Percentiles rank a stretch among this genome's conserved stretches.
Evolutionary conservation across 1,140 invertebrate species (phyloP).

Genomic region (Phthorimaea operculella): DNA sequence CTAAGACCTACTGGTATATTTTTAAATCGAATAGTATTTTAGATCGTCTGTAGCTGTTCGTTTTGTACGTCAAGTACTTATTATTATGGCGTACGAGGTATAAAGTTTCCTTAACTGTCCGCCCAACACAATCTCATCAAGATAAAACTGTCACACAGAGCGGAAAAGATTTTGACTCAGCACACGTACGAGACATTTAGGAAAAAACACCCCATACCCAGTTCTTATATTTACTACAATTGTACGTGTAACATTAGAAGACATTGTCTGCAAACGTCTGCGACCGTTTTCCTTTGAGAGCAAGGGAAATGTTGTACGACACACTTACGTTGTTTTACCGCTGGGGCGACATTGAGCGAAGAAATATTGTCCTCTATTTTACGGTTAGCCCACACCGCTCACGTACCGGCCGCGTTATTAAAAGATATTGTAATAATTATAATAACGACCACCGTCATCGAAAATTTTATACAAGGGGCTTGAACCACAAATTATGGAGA

Average conservation of each 20-base stretch:
- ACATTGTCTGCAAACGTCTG: background rate
- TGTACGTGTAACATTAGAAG: slow-evolving; percentile 3
- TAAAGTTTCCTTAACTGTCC: too few relatives aligned
- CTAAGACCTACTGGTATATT: too few relatives aligned
- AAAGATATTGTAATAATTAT: slow-evolving; percentile 1
- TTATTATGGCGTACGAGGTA: too few relatives aligned
- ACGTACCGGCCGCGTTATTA: background rate
- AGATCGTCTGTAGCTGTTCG: too few relatives aligned
- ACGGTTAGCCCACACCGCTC: background rate
- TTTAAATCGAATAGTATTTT: too few relatives aligned
- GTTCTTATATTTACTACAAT: slow-evolving; percentile 4
- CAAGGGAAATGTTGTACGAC: background rate
- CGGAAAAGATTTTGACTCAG: background rate
- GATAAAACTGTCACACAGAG: too few relatives aligned
- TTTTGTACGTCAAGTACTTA: too few relatives aligned
- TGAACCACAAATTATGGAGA: too few relatives aligned
- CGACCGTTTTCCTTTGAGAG: slow-evolving; percentile 4
- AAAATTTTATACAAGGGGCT: background rate
- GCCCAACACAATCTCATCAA: too few relatives aligned
- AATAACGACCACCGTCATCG: background rate
- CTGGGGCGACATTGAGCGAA: background rate
- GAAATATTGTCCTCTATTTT: background rate
- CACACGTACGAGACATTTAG: background rate
- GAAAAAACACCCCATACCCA: background rate
- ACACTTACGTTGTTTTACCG: background rate